phyloP scores from a whole-genome alignment of 2,888 invertebrate species.

The Biston betularia region DNA sequence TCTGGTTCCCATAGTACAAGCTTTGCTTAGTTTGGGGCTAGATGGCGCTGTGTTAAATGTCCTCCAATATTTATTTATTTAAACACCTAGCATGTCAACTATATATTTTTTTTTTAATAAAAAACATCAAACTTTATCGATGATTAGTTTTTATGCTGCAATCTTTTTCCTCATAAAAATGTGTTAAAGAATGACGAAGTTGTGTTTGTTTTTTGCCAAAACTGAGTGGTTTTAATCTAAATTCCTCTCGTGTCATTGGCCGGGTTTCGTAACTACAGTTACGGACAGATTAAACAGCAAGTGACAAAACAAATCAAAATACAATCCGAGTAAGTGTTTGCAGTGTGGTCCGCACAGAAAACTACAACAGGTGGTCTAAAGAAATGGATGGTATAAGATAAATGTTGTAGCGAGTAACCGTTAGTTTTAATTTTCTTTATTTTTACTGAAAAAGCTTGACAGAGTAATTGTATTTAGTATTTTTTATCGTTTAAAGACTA shows the following conservation, averaged over 20 bases:
- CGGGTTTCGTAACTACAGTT: constrained; percentile 25
- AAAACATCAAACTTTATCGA: no score
- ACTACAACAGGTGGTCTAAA: constrained; percentile 39
- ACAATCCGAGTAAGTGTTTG: constrained; percentile 21
- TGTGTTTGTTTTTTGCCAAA: not conserved
- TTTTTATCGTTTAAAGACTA: not conserved
- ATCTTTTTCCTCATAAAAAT: no score
- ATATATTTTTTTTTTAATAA: no score
- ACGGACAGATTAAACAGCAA: constrained; percentile 31
- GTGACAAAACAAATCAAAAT: constrained; percentile 32
- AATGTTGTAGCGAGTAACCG: constrained; percentile 1
- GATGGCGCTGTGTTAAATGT: no score
- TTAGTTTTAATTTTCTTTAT: not conserved
- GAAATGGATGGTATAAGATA: constrained; percentile 28
- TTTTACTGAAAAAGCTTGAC: not conserved
- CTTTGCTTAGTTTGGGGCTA: no score
- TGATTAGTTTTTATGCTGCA: no score
- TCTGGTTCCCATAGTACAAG: no score
- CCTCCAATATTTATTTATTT: no score
- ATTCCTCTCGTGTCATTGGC: constrained; percentile 4
- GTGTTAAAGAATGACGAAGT: not conserved
- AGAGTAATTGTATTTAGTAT: not conserved
- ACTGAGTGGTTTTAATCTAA: not conserved
- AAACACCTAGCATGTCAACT: no score
- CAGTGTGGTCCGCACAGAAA: constrained; percentile 1